Percentiles rank a stretch among this genome's conserved stretches.
Evolutionary conservation across 1,140 invertebrate species (phyloP).

Genomic region (Venustaconcha ellipsiformis): DNA sequence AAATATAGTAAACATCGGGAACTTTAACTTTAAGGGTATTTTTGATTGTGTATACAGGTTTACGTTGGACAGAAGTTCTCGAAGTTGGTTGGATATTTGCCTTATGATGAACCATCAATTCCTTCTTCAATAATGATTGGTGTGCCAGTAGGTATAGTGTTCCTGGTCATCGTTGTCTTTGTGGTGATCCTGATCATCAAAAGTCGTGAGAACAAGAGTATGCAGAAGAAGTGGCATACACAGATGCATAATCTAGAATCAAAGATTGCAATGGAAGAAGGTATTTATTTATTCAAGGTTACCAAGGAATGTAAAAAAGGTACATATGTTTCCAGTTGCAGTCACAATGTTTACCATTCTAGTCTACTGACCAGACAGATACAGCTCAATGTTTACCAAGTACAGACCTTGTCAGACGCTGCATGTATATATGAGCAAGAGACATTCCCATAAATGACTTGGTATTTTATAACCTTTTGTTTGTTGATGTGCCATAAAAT

Average conservation of each 20-base stretch:
- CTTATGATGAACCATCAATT: constrained; percentile 86
- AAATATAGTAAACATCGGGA: too few relatives aligned
- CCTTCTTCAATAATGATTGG: constrained; percentile 80
- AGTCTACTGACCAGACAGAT: too few relatives aligned
- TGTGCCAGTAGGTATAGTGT: constrained; percentile 71
- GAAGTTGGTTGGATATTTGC: constrained; percentile 90
- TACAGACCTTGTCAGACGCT: too few relatives aligned
- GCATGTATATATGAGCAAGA: too few relatives aligned
- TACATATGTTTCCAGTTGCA: too few relatives aligned
- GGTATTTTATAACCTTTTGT: too few relatives aligned
- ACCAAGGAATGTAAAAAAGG: constrained; percentile 98
- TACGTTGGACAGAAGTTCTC: constrained; percentile 85
- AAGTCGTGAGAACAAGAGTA: constrained; percentile 95
- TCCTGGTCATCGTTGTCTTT: constrained; percentile 82
- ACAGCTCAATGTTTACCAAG: too few relatives aligned
- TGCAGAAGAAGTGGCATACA: constrained; percentile 98
- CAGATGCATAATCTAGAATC: constrained; percentile 99
- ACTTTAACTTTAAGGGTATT: too few relatives aligned
- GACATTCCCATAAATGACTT: too few relatives aligned
- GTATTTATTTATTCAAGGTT: constrained; percentile 76
- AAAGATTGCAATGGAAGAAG: constrained; percentile 95
- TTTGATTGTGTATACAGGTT: constrained; percentile 69
- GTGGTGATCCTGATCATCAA: constrained; percentile 95
- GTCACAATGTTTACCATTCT: too few relatives aligned
- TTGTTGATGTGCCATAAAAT: too few relatives aligned